A percentile compares a stretch with the other conserved stretches of the same genome.
phyloP scores from a whole-genome alignment of 92 coral and sea anemone species.

The Actinernus sp. region DNA sequence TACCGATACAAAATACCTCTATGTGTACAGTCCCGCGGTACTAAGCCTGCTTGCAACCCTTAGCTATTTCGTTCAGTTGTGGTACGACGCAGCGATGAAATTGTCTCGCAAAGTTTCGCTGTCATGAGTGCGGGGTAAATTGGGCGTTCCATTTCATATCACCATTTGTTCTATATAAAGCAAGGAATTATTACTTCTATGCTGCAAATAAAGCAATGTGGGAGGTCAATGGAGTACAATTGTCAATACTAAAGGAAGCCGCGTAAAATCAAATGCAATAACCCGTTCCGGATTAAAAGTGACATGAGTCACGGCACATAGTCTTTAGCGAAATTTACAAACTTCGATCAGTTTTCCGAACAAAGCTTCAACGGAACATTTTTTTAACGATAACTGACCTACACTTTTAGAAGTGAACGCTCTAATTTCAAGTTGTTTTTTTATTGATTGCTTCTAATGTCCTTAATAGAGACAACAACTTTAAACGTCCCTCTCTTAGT shows the following conservation, averaged over 20 bases:
- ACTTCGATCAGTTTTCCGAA: no score
- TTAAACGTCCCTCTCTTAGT: neutral
- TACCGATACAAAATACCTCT: no score
- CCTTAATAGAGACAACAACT: neutral
- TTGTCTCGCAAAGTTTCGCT: no score
- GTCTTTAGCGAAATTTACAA: constrained; percentile 25
- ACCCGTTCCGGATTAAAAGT: constrained; percentile 51
- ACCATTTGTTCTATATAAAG: constrained; percentile 32
- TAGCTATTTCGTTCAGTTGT: no score
- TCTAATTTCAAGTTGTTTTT: no score
- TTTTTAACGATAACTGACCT: no score
- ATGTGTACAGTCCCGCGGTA: no score
- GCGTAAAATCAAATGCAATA: constrained; percentile 56
- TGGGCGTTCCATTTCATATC: constrained; percentile 40
- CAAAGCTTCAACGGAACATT: no score
- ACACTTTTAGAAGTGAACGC: no score
- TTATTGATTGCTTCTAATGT: neutral
- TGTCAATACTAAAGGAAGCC: constrained; percentile 78
- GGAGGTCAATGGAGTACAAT: constrained; percentile 70
- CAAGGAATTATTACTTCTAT: constrained; percentile 52
- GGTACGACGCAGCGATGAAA: no score
- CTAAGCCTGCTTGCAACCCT: no score
- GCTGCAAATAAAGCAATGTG: constrained; percentile 82
- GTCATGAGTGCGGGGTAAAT: no score
- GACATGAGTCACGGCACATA: constrained; percentile 45